Percentiles rank a stretch among this genome's conserved stretches.
Conservation (phyloP, 1,140 invertebrate genomes). For the Pseudomyrmex sp. region DNA sequence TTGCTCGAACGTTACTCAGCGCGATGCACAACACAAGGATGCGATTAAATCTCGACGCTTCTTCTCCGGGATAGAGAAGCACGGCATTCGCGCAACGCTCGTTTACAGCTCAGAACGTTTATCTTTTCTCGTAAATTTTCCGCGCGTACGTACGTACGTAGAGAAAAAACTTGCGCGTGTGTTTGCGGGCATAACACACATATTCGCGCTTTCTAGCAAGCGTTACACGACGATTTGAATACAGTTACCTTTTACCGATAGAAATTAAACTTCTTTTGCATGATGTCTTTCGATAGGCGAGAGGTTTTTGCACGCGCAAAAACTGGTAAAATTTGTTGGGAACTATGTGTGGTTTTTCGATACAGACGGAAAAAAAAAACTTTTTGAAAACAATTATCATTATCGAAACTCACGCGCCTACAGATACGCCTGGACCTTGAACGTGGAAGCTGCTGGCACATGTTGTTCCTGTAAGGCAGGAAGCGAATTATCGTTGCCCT, state of each 20-base stretch:
- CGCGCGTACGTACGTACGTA: background rate
- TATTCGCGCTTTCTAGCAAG: background rate
- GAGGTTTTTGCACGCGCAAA: background rate
- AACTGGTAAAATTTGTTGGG: background rate
- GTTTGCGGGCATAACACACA: background rate
- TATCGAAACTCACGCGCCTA: constrained; percentile 48
- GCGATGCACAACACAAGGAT: background rate
- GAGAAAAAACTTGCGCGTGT: background rate
- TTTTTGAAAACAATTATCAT: background rate
- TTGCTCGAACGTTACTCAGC: constrained; percentile 29
- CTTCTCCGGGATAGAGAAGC: background rate
- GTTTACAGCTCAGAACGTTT: background rate
- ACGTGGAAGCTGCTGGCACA: constrained; percentile 32
- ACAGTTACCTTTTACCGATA: background rate
- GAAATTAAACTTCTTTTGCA: background rate
- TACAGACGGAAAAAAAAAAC: background rate
- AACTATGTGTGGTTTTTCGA: background rate
- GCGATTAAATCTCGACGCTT: background rate
- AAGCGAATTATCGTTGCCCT: constrained; percentile 67
- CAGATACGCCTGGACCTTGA: constrained; percentile 63
- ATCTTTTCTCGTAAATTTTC: background rate
- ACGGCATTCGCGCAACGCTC: background rate
- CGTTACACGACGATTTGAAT: background rate
- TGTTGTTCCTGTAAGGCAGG: constrained; percentile 44
- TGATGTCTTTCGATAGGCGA: no score